These are phyloP conservation scores for Corythaixoides concolor DNA, from an alignment of 2,113 vertebrate species.

Conservation along the genomic window DNA sequence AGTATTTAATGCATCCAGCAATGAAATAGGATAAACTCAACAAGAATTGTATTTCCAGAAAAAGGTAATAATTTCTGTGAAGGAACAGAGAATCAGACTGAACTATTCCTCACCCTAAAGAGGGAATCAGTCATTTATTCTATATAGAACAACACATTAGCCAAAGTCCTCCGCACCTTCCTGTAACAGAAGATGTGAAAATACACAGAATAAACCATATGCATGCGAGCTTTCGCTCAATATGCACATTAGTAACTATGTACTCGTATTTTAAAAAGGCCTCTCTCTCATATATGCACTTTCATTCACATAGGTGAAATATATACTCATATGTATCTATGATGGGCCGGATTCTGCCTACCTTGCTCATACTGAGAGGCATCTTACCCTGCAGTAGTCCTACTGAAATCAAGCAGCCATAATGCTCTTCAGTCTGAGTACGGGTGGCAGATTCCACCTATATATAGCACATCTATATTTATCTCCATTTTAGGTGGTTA, in stretches of 20 bases:
- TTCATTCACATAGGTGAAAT: neutral
- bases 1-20: neutral
- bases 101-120: neutral
- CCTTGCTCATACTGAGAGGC: neutral
- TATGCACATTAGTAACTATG: neutral
- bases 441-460: constrained; percentile 37
- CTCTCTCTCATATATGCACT: accelerated
- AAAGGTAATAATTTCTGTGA: neutral
- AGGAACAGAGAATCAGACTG: neutral
- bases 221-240: neutral
- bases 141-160: neutral
- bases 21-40: neutral
- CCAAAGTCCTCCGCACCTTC: neutral
- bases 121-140: neutral
- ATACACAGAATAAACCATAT: neutral
- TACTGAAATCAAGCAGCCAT: constrained; percentile 11
- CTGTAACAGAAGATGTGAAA: neutral
- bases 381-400: constrained; percentile 1
- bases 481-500: constrained; percentile 58
- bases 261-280: neutral
- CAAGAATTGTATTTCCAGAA: neutral
- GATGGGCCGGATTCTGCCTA: neutral
- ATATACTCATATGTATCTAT: neutral
- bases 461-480: constrained; percentile 53
- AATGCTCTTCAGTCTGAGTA: neutral